Conservation (phyloP, 2,113 vertebrate species). For the Gymnogyps californianus region DNA sequence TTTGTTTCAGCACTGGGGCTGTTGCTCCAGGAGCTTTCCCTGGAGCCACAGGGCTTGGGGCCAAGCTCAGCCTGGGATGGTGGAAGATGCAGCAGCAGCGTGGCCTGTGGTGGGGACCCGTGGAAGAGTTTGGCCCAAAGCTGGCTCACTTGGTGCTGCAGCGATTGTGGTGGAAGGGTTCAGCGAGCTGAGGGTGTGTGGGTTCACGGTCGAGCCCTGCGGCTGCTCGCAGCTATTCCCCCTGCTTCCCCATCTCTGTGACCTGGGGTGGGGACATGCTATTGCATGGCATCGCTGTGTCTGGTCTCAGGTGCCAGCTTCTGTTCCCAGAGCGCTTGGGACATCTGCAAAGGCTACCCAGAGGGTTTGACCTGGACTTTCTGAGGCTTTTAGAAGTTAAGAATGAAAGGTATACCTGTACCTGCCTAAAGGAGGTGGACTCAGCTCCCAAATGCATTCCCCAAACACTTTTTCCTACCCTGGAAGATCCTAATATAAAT, state of each 20-base stretch:
- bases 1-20: neutral
- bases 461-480: neutral
- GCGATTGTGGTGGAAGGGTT: neutral
- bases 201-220: accelerated
- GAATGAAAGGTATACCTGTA: neutral
- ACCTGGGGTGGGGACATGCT: neutral
- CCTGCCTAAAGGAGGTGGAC: accelerated
- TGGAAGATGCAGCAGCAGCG: neutral
- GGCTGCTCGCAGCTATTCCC: neutral
- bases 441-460: neutral
- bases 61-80: neutral
- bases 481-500: neutral
- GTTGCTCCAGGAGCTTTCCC: neutral
- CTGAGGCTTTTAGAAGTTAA: neutral
- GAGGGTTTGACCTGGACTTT: neutral
- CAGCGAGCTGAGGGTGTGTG: accelerated
- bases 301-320: neutral
- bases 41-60: neutral
- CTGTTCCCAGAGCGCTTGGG: neutral
- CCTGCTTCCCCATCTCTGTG: neutral
- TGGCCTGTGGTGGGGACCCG: accelerated
- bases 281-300: accelerated
- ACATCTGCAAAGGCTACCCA: neutral
- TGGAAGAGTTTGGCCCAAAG: neutral
- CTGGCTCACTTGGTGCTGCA: accelerated